Evolutionary conservation across 2,113 vertebrate species (phyloP), one percentile per base, ranked within the genome.

Genomic region (Tonatia bakeri): DNA sequence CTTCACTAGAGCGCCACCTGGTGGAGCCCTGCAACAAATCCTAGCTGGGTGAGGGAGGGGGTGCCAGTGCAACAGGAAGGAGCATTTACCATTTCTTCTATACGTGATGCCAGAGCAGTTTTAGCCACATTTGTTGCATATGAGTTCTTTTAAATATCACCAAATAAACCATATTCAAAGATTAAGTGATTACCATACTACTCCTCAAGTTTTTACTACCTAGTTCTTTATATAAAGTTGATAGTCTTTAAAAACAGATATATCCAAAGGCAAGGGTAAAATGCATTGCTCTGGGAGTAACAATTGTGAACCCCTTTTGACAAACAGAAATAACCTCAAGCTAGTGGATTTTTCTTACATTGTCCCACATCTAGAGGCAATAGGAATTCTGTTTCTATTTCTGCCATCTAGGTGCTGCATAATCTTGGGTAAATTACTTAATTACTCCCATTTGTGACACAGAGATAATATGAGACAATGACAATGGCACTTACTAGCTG

Each of bases 1-100:
- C 96, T 95, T 97, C 94, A 65, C 97, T 80, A 93, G 75, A 96
- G 91, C 87, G 38, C 97, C 97, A 97, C 91, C 97, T 97, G 96
- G 95, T 98, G 97, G 97, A 96, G 1, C 12, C 15, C 4, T 20
- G 7, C 31, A 45, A 90, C 64, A 96, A 90, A 56, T 87, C 84
- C 64, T 67, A 45, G 38, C 69, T 82, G 40, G 36, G 47, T 56
- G 20, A 59, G 52, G 36, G 73, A 61, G 15, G 76, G 3, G 54
- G n/a, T 65, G 15, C 26, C 61, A 31, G 43, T 5, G 19, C 52
- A 1, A 2, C n/a, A 61, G 33, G 20, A 4, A 45, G 45, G 14
- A 70, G 22, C 12, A 59, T 31, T 50, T 36, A 61, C 36, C 8
- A 19, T 73, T 79, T 64, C 54, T 80, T 70, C 33, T 75, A 43